A percentile compares a stretch with the other conserved stretches of the same genome.
Conservation (phyloP, 1,140 invertebrate genomes). For the Bombus confusus region DNA sequence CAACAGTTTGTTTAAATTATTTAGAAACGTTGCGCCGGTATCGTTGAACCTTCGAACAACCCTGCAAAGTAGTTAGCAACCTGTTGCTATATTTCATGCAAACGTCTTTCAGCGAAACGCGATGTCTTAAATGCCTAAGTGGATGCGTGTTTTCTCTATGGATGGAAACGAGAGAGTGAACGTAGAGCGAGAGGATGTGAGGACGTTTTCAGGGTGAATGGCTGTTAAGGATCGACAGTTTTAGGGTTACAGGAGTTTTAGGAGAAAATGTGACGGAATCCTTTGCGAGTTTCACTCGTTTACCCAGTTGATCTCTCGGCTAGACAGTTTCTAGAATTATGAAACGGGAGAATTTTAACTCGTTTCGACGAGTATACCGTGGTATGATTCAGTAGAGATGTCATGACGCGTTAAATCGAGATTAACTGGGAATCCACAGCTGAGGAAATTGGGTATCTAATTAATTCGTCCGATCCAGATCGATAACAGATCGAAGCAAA, state of each 20-base stretch:
- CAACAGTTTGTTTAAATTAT: constrained; percentile 28
- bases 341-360: background rate
- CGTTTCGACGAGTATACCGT: too few species aligned
- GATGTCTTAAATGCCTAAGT: too few species aligned
- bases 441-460: too few species aligned
- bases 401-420: too few species aligned
- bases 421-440: too few species aligned
- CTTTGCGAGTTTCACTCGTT: background rate
- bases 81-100: constrained; percentile 7
- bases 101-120: constrained; percentile 25
- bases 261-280: background rate
- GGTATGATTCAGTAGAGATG: too few species aligned
- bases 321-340: background rate
- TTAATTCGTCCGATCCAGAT: too few species aligned
- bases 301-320: background rate
- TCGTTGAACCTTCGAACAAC: background rate
- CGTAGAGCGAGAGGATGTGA: background rate
- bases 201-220: background rate
- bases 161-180: background rate
- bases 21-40: background rate
- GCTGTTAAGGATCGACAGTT: background rate
- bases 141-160: background rate
- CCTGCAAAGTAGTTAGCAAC: background rate
- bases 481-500: too few species aligned
- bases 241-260: background rate